These are phyloP conservation scores for Colius striatus DNA, from an alignment of 2,113 vertebrate genomes.

Conservation along the genomic window DNA sequence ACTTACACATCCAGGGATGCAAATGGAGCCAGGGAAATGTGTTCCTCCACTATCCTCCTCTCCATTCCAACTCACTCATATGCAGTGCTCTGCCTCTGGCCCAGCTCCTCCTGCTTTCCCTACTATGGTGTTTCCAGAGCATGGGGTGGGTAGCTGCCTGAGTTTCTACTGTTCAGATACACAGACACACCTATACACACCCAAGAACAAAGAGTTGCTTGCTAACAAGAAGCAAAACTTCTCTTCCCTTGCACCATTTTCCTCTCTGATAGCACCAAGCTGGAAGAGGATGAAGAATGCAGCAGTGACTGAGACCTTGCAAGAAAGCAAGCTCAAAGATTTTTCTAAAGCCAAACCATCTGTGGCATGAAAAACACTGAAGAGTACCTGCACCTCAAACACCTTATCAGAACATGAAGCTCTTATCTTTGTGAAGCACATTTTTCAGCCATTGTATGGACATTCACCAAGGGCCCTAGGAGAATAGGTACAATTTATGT, in stretches of 20 bases:
- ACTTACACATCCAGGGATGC: background rate
- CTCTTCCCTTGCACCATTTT: background rate
- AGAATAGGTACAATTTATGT: background rate
- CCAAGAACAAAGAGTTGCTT: background rate
- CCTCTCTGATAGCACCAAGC: background rate
- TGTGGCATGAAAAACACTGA: background rate
- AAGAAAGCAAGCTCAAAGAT: background rate
- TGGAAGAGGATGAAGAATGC: background rate
- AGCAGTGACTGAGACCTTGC: background rate
- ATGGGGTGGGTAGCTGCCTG: background rate
- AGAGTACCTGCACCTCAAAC: background rate
- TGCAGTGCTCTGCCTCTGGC: background rate
- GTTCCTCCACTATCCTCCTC: background rate
- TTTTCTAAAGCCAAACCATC: background rate
- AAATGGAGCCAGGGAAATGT: fast-evolving
- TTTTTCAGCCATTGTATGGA: background rate
- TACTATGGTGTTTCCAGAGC: background rate
- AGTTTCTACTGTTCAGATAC: background rate
- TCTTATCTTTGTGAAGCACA: background rate
- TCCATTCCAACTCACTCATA: background rate
- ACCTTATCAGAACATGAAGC: background rate
- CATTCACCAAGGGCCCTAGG: background rate
- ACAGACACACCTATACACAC: too few relatives aligned
- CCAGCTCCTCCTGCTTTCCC: background rate
- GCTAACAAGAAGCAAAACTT: background rate